A percentile compares a stretch with the other conserved stretches of the same genome.
Conservation (phyloP, 2,888 invertebrate genomes). For the Caprella mutica region DNA sequence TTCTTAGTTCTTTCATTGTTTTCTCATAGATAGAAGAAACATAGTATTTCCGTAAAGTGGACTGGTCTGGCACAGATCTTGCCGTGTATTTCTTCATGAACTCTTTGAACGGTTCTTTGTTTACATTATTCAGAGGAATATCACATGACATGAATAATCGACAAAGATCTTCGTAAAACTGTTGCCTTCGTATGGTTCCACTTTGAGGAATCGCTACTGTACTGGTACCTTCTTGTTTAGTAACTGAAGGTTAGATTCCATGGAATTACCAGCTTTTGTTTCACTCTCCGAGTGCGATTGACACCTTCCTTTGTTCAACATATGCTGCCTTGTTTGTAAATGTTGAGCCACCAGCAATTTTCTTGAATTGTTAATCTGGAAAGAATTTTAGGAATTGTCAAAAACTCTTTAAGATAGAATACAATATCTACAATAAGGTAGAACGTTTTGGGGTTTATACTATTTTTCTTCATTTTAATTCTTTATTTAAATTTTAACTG, state of each 20-base stretch:
- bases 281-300: neutral
- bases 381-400: too few species aligned
- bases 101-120: neutral
- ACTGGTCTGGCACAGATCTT: neutral
- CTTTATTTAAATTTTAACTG: too few species aligned
- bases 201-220: too few species aligned
- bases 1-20: neutral
- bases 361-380: neutral
- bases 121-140: neutral
- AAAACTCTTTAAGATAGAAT: too few species aligned
- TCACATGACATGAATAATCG: neutral
- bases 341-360: neutral
- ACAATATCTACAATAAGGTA: too few species aligned
- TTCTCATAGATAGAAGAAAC: neutral
- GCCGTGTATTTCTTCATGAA: neutral
- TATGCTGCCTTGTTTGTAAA: neutral
- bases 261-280: neutral
- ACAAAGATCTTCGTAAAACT: neutral
- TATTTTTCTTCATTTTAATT: too few species aligned
- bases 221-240: too few species aligned
- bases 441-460: too few species aligned
- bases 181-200: neutral
- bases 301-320: neutral
- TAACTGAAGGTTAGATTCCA: too few species aligned
- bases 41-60: neutral